A percentile compares a stretch with the other conserved stretches of the same genome.
These are phyloP conservation scores for Cerceris ruficornis DNA, from an alignment of 2,888 invertebrate species.

Conservation along the genomic window DNA sequence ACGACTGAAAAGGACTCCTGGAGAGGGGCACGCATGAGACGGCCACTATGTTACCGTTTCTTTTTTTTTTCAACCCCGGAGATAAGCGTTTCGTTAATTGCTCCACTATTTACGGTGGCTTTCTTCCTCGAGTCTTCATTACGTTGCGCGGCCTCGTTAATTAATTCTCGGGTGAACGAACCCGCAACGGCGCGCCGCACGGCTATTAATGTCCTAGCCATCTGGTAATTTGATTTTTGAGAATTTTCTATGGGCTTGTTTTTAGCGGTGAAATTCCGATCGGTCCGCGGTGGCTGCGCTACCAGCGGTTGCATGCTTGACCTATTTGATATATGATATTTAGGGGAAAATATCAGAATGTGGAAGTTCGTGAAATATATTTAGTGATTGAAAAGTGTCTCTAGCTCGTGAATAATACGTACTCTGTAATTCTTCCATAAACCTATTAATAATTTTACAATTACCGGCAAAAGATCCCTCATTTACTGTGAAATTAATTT, in stretches of 20 bases:
- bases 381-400: too few relatives aligned
- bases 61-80: constrained; percentile 27
- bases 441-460: too few relatives aligned
- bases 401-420: too few relatives aligned
- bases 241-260: constrained; percentile 9
- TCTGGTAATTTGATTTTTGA: constrained; percentile 23
- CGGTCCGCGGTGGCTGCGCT: background rate
- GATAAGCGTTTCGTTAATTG: constrained; percentile 60
- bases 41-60: background rate
- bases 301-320: too few relatives aligned
- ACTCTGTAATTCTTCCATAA: too few relatives aligned
- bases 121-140: constrained; percentile 46
- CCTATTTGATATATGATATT: too few relatives aligned
- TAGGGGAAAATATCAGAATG: too few relatives aligned
- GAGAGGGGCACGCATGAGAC: constrained; percentile 17
- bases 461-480: too few relatives aligned
- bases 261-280: background rate
- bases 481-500: too few relatives aligned
- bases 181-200: constrained; percentile 7
- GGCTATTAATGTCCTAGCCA: constrained; percentile 20
- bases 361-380: too few relatives aligned
- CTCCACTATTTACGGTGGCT: constrained; percentile 50
- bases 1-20: constrained; percentile 24
- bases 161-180: constrained; percentile 59
- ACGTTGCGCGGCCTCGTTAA: constrained; percentile 56